Base-by-base conservation (phyloP, 37 sponge, comb jelly and placozoan species). In the Aplysina aerophoba region DNA sequence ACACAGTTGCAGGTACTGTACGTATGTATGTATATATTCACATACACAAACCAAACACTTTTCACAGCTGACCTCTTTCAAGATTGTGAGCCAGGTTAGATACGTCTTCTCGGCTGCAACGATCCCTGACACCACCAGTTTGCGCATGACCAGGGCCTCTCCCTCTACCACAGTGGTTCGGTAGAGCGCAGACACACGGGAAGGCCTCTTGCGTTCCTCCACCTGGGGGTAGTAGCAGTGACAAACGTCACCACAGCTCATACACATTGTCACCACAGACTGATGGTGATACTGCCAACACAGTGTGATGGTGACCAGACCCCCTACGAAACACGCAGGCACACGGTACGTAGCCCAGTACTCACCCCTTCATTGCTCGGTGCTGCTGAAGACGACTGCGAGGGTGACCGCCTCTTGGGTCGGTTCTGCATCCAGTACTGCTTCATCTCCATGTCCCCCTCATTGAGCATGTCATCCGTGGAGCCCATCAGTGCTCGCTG, bases 41-140 rank as follows among this genome's bases (percentile, higher is more conserved):
- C 80, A 79, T 4, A 20, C 22, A n/a, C n/a, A n/a, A 40, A 16
- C 41, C 15, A 28, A n/a, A 16, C 28, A 19, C 82, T 16, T 31
- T 35, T 15, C 15, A 14, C 36, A 59, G 25, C 90, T 85, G 15
- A 94, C 92, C 87, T 91, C 92, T 31, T 87, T 91, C 55, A 86
- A 41, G 33, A 89, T 91, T 0, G 36, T 73, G 54, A 94, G 90
- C 30, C 89, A 91, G 72, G 89, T 87, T 33, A 94, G 78, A 62
- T 91, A 94, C 68, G 89, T 60, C 86, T 90, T 90, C 85, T 94
- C 94, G 15, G 94, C 91, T 4, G 91, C 85, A 15, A 90, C 91
- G 24, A 94, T 90, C 25, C 94, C 94, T 17, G 91, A 91, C 63
- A 94, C 91, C 56, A 94, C 94, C 83, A 94, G 87, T 58, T 94